Percentiles rank a stretch among this genome's conserved stretches.
phyloP scores from a whole-genome alignment of 2,113 vertebrate species.

The Megaceryle torquata region DNA sequence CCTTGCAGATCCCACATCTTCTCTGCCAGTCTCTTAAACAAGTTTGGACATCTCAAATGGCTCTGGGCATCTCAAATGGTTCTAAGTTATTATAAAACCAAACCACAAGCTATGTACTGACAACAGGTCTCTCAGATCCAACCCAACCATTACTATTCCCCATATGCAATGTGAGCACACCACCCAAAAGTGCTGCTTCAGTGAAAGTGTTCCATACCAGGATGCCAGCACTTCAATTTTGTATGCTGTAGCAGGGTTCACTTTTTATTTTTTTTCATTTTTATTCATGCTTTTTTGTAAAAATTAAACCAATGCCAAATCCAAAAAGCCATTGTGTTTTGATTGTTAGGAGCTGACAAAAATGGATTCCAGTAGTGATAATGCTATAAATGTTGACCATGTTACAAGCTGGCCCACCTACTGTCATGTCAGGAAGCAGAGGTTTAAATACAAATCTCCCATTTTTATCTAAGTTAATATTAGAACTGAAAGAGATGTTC shows the following conservation, averaged over 20 bases:
- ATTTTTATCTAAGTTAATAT: conserved; percentile 22
- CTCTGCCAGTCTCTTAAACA: background rate
- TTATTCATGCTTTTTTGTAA: background rate
- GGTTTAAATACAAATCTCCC: conserved; percentile 36
- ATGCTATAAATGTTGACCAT: conserved; percentile 13
- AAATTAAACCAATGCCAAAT: background rate
- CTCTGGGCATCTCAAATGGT: background rate
- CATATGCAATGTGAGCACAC: accelerated
- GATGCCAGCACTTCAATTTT: background rate
- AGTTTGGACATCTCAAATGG: background rate
- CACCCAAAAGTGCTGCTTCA: background rate
- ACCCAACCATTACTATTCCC: background rate
- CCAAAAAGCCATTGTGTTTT: background rate
- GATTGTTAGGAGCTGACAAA: conserved; percentile 10
- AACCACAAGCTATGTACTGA: background rate
- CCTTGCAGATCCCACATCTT: background rate
- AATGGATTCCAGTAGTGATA: conserved; percentile 33
- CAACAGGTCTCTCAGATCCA: background rate
- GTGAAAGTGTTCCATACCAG: background rate
- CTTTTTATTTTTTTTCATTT: background rate
- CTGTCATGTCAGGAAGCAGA: conserved; percentile 1
- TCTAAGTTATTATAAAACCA: background rate
- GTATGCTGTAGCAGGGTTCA: background rate
- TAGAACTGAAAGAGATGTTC: background rate
- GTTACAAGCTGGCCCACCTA: conserved; percentile 29